A percentile compares a stretch with the other conserved stretches of the same genome.
These are phyloP conservation scores for Strigamia maritima DNA, from an alignment of 2,888 invertebrate species.

Conservation along the genomic window DNA sequence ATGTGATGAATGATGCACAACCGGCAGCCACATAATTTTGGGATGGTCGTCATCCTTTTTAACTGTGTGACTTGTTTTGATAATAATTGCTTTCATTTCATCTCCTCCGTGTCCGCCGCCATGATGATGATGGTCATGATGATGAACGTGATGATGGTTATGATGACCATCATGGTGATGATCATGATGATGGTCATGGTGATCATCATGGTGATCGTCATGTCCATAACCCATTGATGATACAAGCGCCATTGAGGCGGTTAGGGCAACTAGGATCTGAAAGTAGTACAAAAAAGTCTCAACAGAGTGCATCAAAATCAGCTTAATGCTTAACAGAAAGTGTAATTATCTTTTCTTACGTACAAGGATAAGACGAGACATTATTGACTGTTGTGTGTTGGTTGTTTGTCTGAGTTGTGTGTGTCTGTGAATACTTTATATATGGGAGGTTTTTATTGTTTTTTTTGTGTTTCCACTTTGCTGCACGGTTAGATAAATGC, in stretches of 20 bases:
- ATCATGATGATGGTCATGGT: neutral
- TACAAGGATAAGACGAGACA: neutral
- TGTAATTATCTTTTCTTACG: neutral
- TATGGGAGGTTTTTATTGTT: neutral
- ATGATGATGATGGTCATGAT: neutral
- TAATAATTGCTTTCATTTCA: neutral
- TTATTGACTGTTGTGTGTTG: neutral
- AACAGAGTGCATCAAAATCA: neutral
- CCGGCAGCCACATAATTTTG: neutral
- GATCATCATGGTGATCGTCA: neutral
- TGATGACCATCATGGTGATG: neutral
- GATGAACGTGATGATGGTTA: neutral
- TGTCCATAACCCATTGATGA: neutral
- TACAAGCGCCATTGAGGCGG: neutral
- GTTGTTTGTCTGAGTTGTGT: neutral
- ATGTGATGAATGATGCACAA: neutral
- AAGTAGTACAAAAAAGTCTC: neutral
- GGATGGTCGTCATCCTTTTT: neutral
- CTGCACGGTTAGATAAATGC: neutral
- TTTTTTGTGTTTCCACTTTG: neutral
- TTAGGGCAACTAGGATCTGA: neutral
- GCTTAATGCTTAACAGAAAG: neutral
- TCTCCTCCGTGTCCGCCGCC: neutral
- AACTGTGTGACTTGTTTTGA: neutral
- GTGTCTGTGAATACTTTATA: neutral